Conservation (phyloP, 92 coral and sea anemone genomes). For the Porites rus region DNA sequence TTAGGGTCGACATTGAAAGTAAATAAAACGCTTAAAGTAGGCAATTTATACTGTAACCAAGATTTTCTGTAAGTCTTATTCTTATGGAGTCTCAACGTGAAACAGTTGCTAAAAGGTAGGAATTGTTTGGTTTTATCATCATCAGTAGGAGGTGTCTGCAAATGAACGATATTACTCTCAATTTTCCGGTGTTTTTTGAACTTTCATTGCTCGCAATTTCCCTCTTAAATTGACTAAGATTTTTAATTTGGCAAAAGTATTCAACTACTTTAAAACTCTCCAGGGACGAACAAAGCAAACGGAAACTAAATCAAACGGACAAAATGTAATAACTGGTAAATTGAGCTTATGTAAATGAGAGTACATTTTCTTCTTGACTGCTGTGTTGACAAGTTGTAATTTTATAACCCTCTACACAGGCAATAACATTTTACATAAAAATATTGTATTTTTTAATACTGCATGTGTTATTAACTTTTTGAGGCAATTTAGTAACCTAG, state of each 20-base stretch:
- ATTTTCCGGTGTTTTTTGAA: neutral
- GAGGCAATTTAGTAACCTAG: neutral
- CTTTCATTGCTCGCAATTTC: too few relatives aligned
- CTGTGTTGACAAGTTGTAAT: slow-evolving; percentile 29
- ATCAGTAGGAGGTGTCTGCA: slow-evolving; percentile 30
- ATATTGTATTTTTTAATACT: neutral
- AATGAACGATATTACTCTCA: neutral
- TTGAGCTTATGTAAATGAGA: slow-evolving; percentile 34
- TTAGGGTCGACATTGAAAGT: too few relatives aligned
- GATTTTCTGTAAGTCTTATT: too few relatives aligned
- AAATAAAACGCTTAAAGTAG: too few relatives aligned
- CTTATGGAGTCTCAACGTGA: neutral
- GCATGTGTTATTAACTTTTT: slow-evolving; percentile 4
- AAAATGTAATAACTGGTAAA: neutral
- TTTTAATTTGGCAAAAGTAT: too few relatives aligned
- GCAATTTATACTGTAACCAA: too few relatives aligned
- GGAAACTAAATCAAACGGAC: neutral
- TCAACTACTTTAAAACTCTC: too few relatives aligned
- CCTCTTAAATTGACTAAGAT: too few relatives aligned
- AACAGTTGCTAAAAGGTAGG: neutral
- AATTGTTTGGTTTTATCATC: neutral
- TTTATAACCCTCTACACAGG: neutral
- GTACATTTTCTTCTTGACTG: neutral
- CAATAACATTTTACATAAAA: neutral
- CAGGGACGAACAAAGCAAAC: neutral